Conservation (phyloP, 2,797 vertebrate genomes). For the Pseudotriccus pelzelni region DNA sequence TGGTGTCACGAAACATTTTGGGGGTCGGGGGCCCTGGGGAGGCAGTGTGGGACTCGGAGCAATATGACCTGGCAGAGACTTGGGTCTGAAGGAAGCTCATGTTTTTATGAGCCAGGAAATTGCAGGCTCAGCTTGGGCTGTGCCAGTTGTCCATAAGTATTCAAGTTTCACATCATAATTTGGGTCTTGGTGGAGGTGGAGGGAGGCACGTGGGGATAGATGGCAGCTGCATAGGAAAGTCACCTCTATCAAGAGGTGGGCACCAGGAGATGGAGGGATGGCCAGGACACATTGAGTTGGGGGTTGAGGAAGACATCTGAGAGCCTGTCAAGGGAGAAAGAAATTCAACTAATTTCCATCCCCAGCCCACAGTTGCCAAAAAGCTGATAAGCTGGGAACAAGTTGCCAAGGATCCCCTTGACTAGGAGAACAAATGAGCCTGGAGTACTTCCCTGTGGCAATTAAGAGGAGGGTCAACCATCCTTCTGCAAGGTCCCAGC, state of each 20-base stretch:
- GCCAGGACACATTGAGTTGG: fast-evolving
- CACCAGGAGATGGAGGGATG: background rate
- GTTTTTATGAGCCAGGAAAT: slow-evolving; percentile 67
- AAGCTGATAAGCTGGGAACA: background rate
- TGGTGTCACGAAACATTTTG: background rate
- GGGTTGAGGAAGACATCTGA: background rate
- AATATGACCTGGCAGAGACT: slow-evolving; percentile 17
- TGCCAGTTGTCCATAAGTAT: background rate
- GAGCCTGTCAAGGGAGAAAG: background rate
- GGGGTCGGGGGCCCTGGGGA: background rate
- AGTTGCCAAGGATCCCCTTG: fast-evolving
- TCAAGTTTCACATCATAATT: background rate
- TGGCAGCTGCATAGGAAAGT: background rate
- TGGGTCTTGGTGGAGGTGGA: background rate
- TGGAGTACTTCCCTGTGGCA: background rate
- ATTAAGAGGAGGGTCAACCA: background rate
- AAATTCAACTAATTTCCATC: fast-evolving
- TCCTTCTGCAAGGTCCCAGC: background rate
- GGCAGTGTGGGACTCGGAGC: background rate
- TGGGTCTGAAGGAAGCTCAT: slow-evolving; percentile 43
- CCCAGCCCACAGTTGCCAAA: fast-evolving
- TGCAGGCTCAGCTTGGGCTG: slow-evolving; percentile 32
- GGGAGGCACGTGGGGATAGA: background rate
- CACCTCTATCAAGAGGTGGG: background rate
- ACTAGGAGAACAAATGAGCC: background rate